Conservation (phyloP, 2,113 vertebrate species). For the Chloropsis cyanopogon region DNA sequence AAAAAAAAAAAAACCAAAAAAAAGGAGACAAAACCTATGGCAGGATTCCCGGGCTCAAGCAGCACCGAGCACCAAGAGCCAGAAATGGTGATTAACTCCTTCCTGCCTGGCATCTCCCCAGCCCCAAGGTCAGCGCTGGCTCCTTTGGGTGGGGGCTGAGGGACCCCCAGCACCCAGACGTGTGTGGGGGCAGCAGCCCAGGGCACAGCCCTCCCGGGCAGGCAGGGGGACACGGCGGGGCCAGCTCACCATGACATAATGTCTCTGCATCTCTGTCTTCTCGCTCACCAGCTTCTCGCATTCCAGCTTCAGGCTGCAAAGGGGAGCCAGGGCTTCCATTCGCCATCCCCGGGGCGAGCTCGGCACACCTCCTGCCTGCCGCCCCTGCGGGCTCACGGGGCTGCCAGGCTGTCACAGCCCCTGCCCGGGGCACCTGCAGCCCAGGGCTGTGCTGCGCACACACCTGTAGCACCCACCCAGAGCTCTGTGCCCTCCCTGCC, state of each 20-base stretch:
- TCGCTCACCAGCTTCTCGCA: constrained; percentile 81
- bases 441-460: background rate
- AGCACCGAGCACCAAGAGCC: background rate
- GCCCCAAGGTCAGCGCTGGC: background rate
- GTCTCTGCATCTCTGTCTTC: constrained; percentile 82
- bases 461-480: background rate
- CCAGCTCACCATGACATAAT: constrained; percentile 79
- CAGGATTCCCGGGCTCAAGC: background rate
- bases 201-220: background rate
- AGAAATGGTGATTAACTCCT: background rate
- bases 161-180: accelerated
- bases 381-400: accelerated
- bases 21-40: background rate
- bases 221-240: background rate
- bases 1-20: background rate
- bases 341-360: accelerated
- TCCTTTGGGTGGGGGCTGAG: no score
- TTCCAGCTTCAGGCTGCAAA: constrained; percentile 78
- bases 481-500: background rate
- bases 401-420: background rate
- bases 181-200: accelerated
- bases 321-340: background rate
- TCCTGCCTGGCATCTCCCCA: background rate
- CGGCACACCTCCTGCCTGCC: background rate
- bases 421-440: background rate